Conservation (phyloP, 2,797 vertebrate species). For the Phoebastria nigripes region DNA sequence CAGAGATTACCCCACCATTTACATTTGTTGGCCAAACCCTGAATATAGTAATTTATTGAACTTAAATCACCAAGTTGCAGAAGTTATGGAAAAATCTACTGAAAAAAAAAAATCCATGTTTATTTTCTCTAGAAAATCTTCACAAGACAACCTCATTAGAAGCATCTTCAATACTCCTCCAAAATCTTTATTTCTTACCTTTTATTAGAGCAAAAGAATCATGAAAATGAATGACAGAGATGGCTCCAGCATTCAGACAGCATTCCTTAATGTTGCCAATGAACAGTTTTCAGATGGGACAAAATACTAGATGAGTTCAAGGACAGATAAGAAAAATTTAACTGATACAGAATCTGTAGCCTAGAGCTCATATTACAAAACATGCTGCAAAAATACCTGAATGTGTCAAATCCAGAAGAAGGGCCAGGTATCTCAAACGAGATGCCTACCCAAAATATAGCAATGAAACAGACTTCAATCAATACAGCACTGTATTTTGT, state of each 20-base stretch:
- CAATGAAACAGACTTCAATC: background rate
- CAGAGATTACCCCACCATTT: background rate
- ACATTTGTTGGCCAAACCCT: background rate
- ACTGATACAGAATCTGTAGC: background rate
- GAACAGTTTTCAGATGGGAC: background rate
- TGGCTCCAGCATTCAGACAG: background rate
- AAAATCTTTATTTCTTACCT: background rate
- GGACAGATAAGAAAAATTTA: background rate
- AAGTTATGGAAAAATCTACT: accelerated
- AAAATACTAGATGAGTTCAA: background rate
- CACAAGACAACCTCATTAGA: background rate
- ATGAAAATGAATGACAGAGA: background rate
- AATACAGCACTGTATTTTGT: background rate
- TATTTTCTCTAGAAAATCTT: background rate
- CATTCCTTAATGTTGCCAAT: background rate
- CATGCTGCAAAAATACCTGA: background rate
- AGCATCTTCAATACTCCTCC: background rate
- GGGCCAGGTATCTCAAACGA: background rate
- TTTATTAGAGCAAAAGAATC: background rate
- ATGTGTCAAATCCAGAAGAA: background rate
- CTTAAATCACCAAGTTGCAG: background rate
- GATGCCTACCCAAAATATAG: background rate
- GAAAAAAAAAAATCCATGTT: background rate
- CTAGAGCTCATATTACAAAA: background rate
- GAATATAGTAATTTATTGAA: background rate